Percentiles rank a stretch among this genome's conserved stretches.
These are phyloP conservation scores for Oeneis ivallda DNA, from an alignment of 2,888 invertebrate genomes.

Conservation along the genomic window DNA sequence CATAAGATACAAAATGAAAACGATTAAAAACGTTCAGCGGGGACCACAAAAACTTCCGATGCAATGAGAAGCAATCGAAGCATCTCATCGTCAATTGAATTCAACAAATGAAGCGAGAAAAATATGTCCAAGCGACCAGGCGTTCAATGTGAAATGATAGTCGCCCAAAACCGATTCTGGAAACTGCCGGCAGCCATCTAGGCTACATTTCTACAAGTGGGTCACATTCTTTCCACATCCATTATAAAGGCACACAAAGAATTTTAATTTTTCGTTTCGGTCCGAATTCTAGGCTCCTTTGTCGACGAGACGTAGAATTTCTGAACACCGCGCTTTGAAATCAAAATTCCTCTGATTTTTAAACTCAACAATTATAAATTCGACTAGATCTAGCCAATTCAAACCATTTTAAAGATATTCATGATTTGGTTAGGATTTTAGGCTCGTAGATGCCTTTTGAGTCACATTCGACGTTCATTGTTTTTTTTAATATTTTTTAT, in stretches of 20 bases:
- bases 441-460: not conserved
- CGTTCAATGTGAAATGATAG: too few species aligned
- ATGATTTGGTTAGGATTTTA: not conserved
- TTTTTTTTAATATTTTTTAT: too few species aligned
- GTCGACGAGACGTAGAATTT: not conserved
- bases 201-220: too few species aligned
- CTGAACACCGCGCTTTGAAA: slow-evolving; percentile 5
- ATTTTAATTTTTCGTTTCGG: not conserved
- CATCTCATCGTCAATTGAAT: not conserved
- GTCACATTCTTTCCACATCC: too few species aligned
- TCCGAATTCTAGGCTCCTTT: slow-evolving; percentile 2
- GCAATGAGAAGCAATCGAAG: slow-evolving; percentile 4
- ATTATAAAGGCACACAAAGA: slow-evolving; percentile 8
- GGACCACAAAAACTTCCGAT: not conserved
- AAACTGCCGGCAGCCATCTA: too few species aligned
- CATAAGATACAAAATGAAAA: too few species aligned
- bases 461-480: not conserved
- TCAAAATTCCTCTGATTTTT: slow-evolving; percentile 6
- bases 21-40: not conserved
- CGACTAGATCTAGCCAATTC: not conserved
- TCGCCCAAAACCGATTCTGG: too few species aligned
- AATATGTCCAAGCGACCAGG: too few species aligned
- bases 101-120: not conserved
- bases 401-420: not conserved
- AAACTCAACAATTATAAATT: not conserved